A percentile compares a stretch with the other conserved stretches of the same genome.
These are phyloP conservation scores for Zeuzera pyrina DNA, from an alignment of 2,888 invertebrate species.

Conservation along the genomic window DNA sequence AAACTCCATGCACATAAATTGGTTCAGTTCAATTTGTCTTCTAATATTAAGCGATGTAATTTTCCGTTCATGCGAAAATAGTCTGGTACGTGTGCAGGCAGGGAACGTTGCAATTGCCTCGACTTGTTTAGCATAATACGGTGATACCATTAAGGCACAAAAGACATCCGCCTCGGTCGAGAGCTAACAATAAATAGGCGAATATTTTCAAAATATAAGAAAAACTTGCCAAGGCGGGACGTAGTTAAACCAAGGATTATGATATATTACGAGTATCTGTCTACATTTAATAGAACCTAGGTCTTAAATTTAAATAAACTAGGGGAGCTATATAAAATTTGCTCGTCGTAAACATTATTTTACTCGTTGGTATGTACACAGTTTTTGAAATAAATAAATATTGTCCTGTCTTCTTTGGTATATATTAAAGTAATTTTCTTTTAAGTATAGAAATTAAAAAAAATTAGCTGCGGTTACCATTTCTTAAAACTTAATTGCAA, in stretches of 20 bases:
- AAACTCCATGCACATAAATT: constrained; percentile 1
- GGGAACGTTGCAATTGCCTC: constrained; percentile 46
- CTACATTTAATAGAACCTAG: no score
- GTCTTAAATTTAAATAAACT: no score
- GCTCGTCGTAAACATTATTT: no score
- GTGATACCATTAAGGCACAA: constrained; percentile 54
- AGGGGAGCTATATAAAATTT: no score
- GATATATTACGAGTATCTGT: no score
- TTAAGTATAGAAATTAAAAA: no score
- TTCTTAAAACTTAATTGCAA: no score
- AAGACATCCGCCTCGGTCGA: constrained; percentile 33
- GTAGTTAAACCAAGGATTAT: constrained; percentile 4
- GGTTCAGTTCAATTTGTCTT: constrained; percentile 34
- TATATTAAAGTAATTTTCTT: no score
- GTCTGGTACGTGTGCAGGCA: constrained; percentile 35
- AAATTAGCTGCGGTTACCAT: no score
- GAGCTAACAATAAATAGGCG: constrained; percentile 17
- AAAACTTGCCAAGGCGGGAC: constrained; percentile 1
- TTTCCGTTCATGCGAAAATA: constrained; percentile 47
- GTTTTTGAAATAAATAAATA: no score
- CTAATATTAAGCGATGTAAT: constrained; percentile 36
- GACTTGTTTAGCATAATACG: constrained; percentile 62
- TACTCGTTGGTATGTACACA: no score
- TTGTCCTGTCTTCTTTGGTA: no score
- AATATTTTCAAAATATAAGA: constrained; percentile 4